These are phyloP conservation scores for Ranitomeya imitator DNA, from an alignment of 2,113 vertebrate genomes.

Conservation along the genomic window DNA sequence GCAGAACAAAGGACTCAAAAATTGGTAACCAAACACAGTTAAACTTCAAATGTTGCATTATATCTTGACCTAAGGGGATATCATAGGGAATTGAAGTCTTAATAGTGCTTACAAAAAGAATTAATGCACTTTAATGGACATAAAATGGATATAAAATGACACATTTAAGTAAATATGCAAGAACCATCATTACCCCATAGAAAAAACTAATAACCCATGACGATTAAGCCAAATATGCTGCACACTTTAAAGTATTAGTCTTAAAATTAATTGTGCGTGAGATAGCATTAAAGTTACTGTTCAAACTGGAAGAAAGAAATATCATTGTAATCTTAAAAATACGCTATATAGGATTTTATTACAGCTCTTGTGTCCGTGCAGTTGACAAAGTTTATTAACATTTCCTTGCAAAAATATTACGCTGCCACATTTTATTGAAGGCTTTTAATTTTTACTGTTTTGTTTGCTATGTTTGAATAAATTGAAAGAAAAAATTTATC, in stretches of 20 bases:
- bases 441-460: neutral
- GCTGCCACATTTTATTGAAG: neutral
- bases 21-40: conserved; percentile 23
- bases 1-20: conserved; percentile 15
- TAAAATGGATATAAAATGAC: conserved; percentile 52
- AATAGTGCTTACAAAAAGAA: conserved; percentile 41
- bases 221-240: conserved; percentile 46
- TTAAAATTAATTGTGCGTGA: conserved; percentile 48
- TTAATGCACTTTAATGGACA: conserved; percentile 48
- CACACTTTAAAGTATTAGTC: conserved; percentile 43
- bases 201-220: conserved; percentile 50
- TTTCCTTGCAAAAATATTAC: neutral
- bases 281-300: conserved; percentile 40
- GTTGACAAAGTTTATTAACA: neutral
- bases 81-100: neutral
- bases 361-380: neutral
- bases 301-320: conserved; percentile 33
- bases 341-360: conserved; percentile 22
- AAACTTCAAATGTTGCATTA: conserved; percentile 29
- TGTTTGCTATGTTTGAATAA: neutral
- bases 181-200: conserved; percentile 48
- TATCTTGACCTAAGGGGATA: conserved; percentile 18
- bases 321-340: conserved; percentile 1
- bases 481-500: neutral
- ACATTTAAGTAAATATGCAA: conserved; percentile 51